Conservation (phyloP, 2,888 invertebrate species). For the Eupsilia transversa region DNA sequence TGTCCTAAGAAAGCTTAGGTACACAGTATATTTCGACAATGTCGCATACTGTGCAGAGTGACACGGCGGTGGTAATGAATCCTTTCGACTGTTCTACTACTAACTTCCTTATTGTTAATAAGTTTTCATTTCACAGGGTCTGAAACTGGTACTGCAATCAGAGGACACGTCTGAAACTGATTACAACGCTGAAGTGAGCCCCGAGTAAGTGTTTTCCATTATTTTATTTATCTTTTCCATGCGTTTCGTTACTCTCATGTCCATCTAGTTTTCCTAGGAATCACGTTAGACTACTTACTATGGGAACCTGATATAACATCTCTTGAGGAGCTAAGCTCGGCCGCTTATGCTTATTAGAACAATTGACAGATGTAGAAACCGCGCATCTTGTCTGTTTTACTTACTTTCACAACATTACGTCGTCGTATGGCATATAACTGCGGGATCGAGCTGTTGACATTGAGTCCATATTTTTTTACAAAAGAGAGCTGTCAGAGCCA, state of each 20-base stretch:
- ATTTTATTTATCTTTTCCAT: not conserved
- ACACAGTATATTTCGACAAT: not conserved
- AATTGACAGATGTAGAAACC: not conserved
- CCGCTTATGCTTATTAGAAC: not conserved
- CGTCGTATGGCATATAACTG: not conserved
- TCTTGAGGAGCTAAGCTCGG: not conserved
- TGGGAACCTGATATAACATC: too few relatives aligned
- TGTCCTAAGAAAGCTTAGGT: not conserved
- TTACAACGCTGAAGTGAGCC: conserved; percentile 86
- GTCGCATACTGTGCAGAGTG: too few relatives aligned
- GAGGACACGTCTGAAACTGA: conserved; percentile 87
- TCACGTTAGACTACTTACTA: too few relatives aligned
- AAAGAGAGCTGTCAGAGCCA: too few relatives aligned
- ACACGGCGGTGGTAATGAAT: too few relatives aligned
- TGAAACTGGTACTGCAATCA: conserved; percentile 93
- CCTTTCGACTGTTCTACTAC: too few relatives aligned
- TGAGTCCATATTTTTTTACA: not conserved
- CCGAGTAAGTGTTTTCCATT: conserved; percentile 81
- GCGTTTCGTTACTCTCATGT: not conserved
- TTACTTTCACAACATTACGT: not conserved
- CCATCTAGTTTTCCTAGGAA: not conserved
- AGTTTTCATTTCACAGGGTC: conserved; percentile 86
- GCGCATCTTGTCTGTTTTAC: not conserved
- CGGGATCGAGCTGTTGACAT: not conserved
- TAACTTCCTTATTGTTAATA: not conserved